These are phyloP conservation scores for Solea senegalensis DNA, from an alignment of 2,113 vertebrate genomes.

Conservation along the genomic window DNA sequence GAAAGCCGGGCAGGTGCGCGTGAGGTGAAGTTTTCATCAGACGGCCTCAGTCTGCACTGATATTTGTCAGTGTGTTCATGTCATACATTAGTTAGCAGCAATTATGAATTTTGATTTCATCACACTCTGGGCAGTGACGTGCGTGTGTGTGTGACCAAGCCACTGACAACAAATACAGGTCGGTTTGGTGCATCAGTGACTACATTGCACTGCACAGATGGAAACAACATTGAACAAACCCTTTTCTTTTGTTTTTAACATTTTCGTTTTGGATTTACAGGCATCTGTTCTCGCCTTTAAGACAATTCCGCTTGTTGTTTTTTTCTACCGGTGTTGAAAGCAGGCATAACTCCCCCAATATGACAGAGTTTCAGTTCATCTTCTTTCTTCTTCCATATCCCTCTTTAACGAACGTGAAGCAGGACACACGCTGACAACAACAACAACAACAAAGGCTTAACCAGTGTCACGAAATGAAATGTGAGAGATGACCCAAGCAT, in stretches of 20 bases:
- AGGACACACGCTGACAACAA: neutral
- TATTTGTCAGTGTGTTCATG: conserved; percentile 22
- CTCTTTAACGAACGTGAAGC: conserved; percentile 33
- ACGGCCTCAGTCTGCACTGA: conserved; percentile 36
- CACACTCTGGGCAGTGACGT: conserved; percentile 38
- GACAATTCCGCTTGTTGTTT: neutral
- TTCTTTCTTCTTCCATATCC: neutral
- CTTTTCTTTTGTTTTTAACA: too few species aligned
- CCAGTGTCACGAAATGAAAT: conserved; percentile 34
- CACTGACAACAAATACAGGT: neutral
- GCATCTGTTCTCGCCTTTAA: neutral
- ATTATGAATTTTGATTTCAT: conserved; percentile 39
- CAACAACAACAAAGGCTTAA: conserved; percentile 34
- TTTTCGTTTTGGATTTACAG: neutral
- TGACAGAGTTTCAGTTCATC: neutral
- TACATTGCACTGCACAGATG: neutral
- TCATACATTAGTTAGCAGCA: neutral
- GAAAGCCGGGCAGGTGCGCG: conserved; percentile 51
- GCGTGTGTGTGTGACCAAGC: conserved; percentile 1
- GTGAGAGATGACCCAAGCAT: conserved; percentile 56
- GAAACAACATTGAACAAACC: too few species aligned
- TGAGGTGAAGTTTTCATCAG: conserved; percentile 55
- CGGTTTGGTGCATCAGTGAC: neutral
- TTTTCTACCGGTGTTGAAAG: neutral
- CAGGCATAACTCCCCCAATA: neutral